These are phyloP conservation scores for Pantherophis guttatus DNA, from an alignment of 2,113 vertebrate genomes.

Conservation along the genomic window DNA sequence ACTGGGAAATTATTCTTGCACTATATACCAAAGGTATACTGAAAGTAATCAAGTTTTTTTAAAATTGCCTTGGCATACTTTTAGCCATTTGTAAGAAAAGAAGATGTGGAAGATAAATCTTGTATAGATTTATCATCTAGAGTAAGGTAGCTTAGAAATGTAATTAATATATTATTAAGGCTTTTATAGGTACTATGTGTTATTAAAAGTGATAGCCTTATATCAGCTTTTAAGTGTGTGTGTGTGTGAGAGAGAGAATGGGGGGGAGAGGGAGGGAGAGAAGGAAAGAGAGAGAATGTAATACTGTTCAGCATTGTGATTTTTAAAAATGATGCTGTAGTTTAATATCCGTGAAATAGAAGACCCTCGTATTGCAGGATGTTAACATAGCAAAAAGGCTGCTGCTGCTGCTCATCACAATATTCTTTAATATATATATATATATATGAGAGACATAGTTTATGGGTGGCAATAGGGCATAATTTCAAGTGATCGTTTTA, in stretches of 20 bases:
- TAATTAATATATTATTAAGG: not conserved
- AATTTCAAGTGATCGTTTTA: not conserved
- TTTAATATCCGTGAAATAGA: not conserved
- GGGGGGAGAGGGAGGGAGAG: no score
- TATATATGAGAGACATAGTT: not conserved
- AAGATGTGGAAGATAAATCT: not conserved
- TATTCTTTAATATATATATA: not conserved
- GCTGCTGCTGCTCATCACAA: not conserved
- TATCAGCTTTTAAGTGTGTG: not conserved
- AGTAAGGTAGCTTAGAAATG: not conserved
- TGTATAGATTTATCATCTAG: not conserved
- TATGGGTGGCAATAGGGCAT: not conserved
- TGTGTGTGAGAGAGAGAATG: not conserved
- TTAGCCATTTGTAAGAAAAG: not conserved
- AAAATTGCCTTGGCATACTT: not conserved
- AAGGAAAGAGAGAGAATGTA: not conserved
- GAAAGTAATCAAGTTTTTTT: not conserved
- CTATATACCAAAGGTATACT: not conserved
- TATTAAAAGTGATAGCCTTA: not conserved
- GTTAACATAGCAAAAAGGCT: not conserved
- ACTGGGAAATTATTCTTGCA: not conserved
- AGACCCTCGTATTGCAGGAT: not conserved
- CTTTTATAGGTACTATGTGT: not conserved
- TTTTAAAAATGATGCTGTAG: not conserved
- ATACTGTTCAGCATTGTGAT: not conserved